These are phyloP conservation scores for Diachasmimorpha longicaudata DNA, from an alignment of 1,140 invertebrate species.

Conservation along the genomic window DNA sequence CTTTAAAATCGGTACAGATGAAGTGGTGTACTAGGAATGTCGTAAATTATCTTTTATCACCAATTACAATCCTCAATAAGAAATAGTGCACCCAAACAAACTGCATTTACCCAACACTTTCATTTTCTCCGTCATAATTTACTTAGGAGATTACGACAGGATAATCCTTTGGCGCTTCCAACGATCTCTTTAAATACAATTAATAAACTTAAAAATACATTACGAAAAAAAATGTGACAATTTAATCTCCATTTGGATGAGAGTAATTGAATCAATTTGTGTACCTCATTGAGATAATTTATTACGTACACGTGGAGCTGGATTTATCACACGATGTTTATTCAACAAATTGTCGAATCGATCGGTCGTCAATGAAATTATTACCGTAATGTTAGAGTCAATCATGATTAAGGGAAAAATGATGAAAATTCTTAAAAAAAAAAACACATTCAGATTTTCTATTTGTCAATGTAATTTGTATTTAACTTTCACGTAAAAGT, in stretches of 20 bases:
- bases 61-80: background rate
- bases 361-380: background rate
- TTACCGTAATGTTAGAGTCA: constrained; percentile 30
- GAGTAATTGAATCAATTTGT: background rate
- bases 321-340: background rate
- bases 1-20: background rate
- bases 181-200: background rate
- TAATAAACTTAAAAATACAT: background rate
- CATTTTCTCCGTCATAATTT: background rate
- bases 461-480: constrained; percentile 26
- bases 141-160: background rate
- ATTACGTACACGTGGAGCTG: background rate
- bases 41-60: background rate
- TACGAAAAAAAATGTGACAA: background rate
- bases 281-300: background rate
- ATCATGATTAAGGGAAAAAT: constrained; percentile 36
- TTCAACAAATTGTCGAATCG: background rate
- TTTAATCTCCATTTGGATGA: background rate
- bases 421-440: constrained; percentile 27
- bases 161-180: background rate
- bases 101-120: background rate
- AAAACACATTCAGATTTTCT: background rate
- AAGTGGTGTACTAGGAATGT: background rate
- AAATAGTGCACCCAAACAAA: background rate
- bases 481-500: background rate